Conservation (phyloP, 2,113 vertebrate species). For the Anthoscopus minutus region DNA sequence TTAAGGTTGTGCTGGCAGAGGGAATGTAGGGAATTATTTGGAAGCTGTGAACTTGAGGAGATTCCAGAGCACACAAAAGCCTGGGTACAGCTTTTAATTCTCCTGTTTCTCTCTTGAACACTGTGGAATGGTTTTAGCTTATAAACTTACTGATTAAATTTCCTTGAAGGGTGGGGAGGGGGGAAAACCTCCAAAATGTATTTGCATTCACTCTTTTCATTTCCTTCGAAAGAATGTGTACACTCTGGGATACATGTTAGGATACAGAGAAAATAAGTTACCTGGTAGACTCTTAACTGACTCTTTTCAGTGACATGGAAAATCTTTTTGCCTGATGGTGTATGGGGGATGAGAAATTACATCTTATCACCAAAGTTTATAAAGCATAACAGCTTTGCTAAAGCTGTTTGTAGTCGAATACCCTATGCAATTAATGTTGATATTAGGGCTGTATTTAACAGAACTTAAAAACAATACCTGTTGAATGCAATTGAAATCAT, state of each 20-base stretch:
- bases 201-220: not conserved
- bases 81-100: not conserved
- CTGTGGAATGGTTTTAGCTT: not conserved
- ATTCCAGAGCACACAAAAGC: not conserved
- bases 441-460: not conserved
- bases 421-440: not conserved
- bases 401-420: not conserved
- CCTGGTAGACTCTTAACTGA: not conserved
- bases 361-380: not conserved
- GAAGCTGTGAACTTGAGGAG: not conserved
- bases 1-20: not conserved
- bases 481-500: not conserved
- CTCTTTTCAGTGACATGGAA: not conserved
- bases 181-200: not conserved
- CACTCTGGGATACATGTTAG: not conserved
- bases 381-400: not conserved
- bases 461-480: not conserved
- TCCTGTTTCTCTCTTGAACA: not conserved
- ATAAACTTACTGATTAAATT: not conserved
- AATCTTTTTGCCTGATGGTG: not conserved
- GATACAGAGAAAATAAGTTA: not conserved
- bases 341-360: not conserved
- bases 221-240: not conserved
- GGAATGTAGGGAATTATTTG: not conserved
- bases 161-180: fast-evolving